Percentiles rank a stretch among this genome's conserved stretches.
phyloP scores from a whole-genome alignment of 2,113 vertebrate species.

The Petrocephalus zakoni region DNA sequence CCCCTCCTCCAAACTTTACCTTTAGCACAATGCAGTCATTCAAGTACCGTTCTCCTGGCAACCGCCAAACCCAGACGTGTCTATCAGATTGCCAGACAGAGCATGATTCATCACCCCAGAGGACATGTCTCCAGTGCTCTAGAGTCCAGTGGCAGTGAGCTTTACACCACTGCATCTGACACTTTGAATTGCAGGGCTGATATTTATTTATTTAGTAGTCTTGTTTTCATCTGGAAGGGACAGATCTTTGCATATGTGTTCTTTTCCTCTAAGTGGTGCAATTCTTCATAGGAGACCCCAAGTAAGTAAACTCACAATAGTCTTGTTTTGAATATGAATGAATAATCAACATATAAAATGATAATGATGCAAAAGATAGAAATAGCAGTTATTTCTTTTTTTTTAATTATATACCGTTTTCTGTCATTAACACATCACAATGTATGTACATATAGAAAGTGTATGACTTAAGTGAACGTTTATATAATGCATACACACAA shows the following conservation, averaged over 20 bases:
- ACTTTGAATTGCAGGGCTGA: background rate
- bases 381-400: background rate
- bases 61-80: too few relatives aligned
- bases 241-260: background rate
- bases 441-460: background rate
- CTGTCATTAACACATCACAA: background rate
- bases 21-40: too few relatives aligned
- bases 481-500: background rate
- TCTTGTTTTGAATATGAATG: background rate
- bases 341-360: background rate
- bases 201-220: background rate
- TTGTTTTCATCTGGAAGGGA: background rate
- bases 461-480: background rate
- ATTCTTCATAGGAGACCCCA: background rate
- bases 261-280: background rate
- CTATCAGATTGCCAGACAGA: too few relatives aligned
- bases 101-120: too few relatives aligned
- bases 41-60: too few relatives aligned
- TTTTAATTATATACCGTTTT: background rate
- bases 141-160: too few relatives aligned
- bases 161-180: too few relatives aligned
- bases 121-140: too few relatives aligned
- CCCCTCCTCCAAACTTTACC: too few relatives aligned
- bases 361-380: background rate
- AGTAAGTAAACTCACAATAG: background rate